These are phyloP conservation scores for Polypedilum pembai DNA, from an alignment of 1,140 invertebrate genomes.

Conservation along the genomic window DNA sequence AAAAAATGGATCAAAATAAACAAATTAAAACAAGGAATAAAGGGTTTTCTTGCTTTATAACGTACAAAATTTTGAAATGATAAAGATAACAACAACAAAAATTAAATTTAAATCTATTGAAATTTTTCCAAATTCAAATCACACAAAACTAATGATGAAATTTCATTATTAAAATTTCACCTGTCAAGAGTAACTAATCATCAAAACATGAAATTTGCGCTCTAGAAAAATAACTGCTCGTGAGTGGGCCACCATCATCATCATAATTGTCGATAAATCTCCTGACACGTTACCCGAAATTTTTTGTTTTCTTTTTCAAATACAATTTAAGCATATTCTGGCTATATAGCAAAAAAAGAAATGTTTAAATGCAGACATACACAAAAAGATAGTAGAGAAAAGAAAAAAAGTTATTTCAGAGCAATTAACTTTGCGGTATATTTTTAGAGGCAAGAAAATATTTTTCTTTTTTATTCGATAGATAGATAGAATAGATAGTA, in stretches of 20 bases:
- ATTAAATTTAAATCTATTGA: no score
- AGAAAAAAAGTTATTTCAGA: conserved; percentile 4
- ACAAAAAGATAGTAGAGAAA: neutral
- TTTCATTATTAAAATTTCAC: no score
- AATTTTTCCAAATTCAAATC: no score
- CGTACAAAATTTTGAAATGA: no score
- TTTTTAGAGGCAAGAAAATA: neutral
- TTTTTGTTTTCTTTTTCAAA: neutral
- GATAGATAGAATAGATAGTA: conserved; percentile 5
- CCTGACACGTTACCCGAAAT: neutral
- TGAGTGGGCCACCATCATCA: neutral
- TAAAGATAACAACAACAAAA: no score
- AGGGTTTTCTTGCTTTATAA: no score
- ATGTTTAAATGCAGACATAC: neutral
- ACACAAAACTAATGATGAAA: no score
- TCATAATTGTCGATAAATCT: conserved; percentile 2
- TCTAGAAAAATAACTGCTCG: neutral
- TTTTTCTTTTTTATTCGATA: neutral
- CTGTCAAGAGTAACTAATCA: neutral
- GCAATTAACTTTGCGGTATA: conserved; percentile 28
- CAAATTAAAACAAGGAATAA: no score
- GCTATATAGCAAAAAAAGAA: no score
- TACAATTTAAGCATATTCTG: neutral
- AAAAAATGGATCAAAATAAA: no score
- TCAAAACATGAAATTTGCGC: neutral